Percentiles rank a stretch among this genome's conserved stretches.
Evolutionary conservation across 2,888 invertebrate species (phyloP).

Genomic region (Drosophila suboccidentalis): DNA sequence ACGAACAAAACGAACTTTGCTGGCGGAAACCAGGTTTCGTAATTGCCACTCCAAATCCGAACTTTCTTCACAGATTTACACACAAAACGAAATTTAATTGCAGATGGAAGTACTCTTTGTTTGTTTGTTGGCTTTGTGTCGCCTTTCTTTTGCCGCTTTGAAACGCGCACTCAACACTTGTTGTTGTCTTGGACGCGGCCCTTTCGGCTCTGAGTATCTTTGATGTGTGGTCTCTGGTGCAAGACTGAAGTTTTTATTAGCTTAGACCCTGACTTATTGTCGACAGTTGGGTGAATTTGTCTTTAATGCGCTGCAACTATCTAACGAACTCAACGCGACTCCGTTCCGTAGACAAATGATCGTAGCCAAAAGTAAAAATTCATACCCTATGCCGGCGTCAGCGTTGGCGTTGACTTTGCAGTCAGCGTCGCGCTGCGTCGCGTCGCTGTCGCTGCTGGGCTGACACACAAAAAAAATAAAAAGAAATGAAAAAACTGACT

Average conservation of each 20-base stretch:
- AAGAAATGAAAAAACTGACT: conserved; percentile 40
- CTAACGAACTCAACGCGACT: conserved; percentile 82
- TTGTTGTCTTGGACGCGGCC: conserved; percentile 38
- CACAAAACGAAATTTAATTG: conserved; percentile 66
- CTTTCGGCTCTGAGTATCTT: conserved; percentile 36
- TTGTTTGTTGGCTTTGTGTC: conserved; percentile 31
- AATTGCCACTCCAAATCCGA: conserved; percentile 66
- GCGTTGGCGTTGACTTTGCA: conserved; percentile 43
- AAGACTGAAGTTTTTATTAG: conserved; percentile 35
- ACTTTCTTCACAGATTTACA: conserved; percentile 79
- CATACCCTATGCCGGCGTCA: conserved; percentile 74
- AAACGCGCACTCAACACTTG: conserved; percentile 46
- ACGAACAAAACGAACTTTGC: conserved; percentile 35
- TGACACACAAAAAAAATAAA: conserved; percentile 39
- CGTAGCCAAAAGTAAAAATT: conserved; percentile 74
- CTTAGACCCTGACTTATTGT: conserved; percentile 18
- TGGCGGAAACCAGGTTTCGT: conserved; percentile 65
- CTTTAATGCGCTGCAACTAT: conserved; percentile 51
- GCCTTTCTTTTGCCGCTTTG: conserved; percentile 31
- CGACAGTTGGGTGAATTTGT: conserved; percentile 5
- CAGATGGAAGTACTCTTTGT: conserved; percentile 55
- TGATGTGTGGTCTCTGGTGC: conserved; percentile 21
- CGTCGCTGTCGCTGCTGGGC: conserved; percentile 47
- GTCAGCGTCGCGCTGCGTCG: conserved; percentile 28
- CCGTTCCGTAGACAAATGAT: conserved; percentile 83